Percentiles rank a stretch among this genome's conserved stretches.
phyloP scores from a whole-genome alignment of 2,797 vertebrate species.

The Loriculus beryllinus region DNA sequence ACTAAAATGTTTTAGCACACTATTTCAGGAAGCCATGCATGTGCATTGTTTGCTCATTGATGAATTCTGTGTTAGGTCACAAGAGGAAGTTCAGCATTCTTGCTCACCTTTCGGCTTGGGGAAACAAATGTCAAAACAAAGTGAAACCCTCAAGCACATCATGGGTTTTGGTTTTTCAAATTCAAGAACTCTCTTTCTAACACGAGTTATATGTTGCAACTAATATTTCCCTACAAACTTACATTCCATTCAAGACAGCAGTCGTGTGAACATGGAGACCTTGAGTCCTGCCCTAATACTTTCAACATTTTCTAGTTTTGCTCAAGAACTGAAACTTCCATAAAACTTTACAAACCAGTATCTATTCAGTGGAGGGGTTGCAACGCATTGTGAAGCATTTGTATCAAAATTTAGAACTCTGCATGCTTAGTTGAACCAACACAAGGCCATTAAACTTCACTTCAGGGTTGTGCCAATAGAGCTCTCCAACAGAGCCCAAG shows the following conservation, averaged over 20 bases:
- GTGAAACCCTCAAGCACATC: neutral
- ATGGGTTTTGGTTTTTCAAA: accelerated
- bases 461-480: neutral
- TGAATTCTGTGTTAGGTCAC: neutral
- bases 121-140: neutral
- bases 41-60: neutral
- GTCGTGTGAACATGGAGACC: neutral
- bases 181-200: neutral
- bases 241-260: neutral
- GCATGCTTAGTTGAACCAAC: neutral
- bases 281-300: neutral
- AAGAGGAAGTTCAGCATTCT: neutral
- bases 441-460: neutral
- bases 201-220: neutral
- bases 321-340: neutral
- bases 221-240: neutral
- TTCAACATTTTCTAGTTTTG: neutral
- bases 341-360: neutral
- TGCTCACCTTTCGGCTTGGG: neutral
- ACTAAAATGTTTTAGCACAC: neutral
- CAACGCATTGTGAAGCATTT: neutral
- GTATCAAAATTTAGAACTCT: neutral
- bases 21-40: neutral
- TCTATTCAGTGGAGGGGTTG: neutral
- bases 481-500: neutral